These are phyloP conservation scores for Cristatella mucedo DNA, from an alignment of 2,888 invertebrate species.

Conservation along the genomic window DNA sequence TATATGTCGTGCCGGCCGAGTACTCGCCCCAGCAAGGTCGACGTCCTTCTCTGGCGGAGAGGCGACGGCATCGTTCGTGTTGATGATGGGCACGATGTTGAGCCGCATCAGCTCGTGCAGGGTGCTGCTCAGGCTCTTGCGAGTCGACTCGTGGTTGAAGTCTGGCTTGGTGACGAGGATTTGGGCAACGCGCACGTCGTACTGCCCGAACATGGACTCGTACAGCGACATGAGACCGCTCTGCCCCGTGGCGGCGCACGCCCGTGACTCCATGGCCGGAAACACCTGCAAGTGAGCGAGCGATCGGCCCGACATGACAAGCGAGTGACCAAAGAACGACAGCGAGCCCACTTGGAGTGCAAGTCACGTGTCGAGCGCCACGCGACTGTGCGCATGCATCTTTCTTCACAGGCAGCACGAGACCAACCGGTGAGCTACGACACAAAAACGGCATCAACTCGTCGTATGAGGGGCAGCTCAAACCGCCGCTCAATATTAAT, in stretches of 20 bases:
- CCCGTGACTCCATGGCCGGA: slow-evolving; percentile 28
- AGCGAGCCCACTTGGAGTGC: too few species aligned
- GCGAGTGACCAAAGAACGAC: background rate
- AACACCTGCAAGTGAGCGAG: slow-evolving; percentile 16
- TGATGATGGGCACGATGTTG: slow-evolving; percentile 94
- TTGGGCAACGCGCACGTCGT: slow-evolving; percentile 95
- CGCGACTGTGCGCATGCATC: too few species aligned
- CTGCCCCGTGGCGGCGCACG: slow-evolving; percentile 92
- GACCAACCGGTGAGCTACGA: too few species aligned
- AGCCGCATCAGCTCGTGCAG: slow-evolving; percentile 80
- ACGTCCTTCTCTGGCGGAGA: slow-evolving; percentile 77
- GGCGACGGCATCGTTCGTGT: slow-evolving; percentile 96
- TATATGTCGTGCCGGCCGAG: too few species aligned
- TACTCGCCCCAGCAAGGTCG: slow-evolving; percentile 54
- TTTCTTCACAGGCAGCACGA: too few species aligned
- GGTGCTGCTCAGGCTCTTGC: slow-evolving; percentile 78
- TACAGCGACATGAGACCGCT: slow-evolving; percentile 96
- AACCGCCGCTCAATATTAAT: too few species aligned
- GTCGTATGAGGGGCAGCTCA: too few species aligned
- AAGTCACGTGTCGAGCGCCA: too few species aligned
- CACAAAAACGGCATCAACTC: too few species aligned
- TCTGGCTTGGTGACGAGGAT: slow-evolving; percentile 97
- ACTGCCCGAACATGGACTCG: slow-evolving; percentile 97
- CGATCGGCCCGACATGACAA: background rate
- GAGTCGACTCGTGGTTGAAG: slow-evolving; percentile 87